Evolutionary conservation across 2,797 vertebrate species (phyloP).

Genomic region (Nannoperca obscura): DNA sequence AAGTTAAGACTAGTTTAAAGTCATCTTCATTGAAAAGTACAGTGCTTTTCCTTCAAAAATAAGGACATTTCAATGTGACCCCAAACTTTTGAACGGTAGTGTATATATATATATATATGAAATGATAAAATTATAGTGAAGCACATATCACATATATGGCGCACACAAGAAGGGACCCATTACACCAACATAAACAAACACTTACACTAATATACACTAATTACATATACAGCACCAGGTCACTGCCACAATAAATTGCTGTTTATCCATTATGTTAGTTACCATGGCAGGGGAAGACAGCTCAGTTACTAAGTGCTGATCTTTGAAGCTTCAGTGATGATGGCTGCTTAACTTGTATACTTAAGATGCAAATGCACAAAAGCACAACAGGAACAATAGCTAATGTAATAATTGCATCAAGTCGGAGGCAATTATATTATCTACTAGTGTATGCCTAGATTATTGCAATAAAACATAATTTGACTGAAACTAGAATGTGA

Average conservation of each 20-base stretch:
- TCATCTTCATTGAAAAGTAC: too few species aligned
- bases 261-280: slow-evolving; percentile 3
- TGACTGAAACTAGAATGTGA: neutral
- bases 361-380: neutral
- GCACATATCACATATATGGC: neutral
- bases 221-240: neutral
- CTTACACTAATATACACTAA: too few species aligned
- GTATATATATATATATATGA: neutral
- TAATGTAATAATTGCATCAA: neutral
- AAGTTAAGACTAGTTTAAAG: too few species aligned
- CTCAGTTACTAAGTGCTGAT: slow-evolving; percentile 5
- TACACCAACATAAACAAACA: neutral
- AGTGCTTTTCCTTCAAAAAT: too few species aligned
- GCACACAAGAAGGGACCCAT: neutral
- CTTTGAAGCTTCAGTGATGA: slow-evolving; percentile 6
- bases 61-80: too few species aligned
- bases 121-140: neutral
- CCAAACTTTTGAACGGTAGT: too few species aligned
- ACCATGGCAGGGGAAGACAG: neutral
- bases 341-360: neutral
- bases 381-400: neutral
- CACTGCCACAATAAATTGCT: neutral
- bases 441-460: neutral
- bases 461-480: neutral
- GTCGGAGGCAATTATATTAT: neutral